phyloP scores from a whole-genome alignment of 2,888 invertebrate genomes.

The Sericinus montela region DNA sequence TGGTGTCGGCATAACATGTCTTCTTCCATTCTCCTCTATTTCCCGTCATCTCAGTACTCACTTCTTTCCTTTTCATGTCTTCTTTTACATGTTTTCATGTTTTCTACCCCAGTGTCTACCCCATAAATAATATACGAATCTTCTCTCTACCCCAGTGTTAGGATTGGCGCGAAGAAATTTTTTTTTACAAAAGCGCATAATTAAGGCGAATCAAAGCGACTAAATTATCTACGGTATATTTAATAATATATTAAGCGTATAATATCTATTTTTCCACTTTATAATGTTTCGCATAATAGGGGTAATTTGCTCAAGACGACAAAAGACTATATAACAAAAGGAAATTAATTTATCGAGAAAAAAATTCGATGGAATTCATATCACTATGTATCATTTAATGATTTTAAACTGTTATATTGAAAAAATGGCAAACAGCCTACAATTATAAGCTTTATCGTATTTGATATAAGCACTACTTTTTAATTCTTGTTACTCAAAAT shows the following conservation, averaged over 20 bases:
- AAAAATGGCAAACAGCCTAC: too few relatives aligned
- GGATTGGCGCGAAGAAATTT: too few relatives aligned
- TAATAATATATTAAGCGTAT: constrained; percentile 23
- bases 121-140: too few relatives aligned
- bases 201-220: too few relatives aligned
- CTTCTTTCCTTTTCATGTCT: too few relatives aligned
- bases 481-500: constrained; percentile 3
- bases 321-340: constrained; percentile 29
- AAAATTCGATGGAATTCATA: background rate
- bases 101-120: too few relatives aligned
- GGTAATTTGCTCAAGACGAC: constrained; percentile 35
- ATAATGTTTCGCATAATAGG: constrained; percentile 19
- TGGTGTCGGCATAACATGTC: too few relatives aligned
- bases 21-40: too few relatives aligned
- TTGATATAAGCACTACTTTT: background rate
- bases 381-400: background rate
- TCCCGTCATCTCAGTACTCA: too few relatives aligned
- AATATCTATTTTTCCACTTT: constrained; percentile 25
- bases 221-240: background rate
- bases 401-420: background rate
- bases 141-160: too few relatives aligned
- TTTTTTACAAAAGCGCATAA: too few relatives aligned
- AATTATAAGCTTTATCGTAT: background rate
- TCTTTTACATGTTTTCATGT: too few relatives aligned
- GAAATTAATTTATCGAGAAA: constrained; percentile 8